Percentiles rank a stretch among this genome's conserved stretches.
Evolutionary conservation across 1,140 invertebrate genomes (phyloP).

Genomic region (Leptinotarsa undecemlineata): DNA sequence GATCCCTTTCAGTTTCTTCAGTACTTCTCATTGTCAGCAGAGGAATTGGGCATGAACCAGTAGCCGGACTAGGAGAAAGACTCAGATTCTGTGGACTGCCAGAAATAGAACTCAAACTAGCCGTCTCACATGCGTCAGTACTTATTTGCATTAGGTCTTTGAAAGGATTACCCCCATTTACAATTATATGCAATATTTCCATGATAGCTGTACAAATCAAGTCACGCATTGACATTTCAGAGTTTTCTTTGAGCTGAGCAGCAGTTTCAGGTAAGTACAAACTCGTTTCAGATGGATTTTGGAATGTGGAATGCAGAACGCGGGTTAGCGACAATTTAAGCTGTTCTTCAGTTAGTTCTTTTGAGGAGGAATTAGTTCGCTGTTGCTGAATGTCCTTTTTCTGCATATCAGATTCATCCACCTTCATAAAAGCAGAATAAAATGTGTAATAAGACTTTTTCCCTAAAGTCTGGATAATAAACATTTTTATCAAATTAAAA

Average conservation of each 20-base stretch:
- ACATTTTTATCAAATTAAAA: too few relatives aligned
- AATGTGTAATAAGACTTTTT: too few relatives aligned
- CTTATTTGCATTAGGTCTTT: slow-evolving; percentile 59
- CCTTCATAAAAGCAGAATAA: slow-evolving; percentile 29
- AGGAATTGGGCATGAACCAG: slow-evolving; percentile 48
- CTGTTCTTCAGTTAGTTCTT: slow-evolving; percentile 62
- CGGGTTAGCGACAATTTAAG: slow-evolving; percentile 64
- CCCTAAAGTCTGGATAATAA: too few relatives aligned
- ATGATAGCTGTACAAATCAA: slow-evolving; percentile 68
- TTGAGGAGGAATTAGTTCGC: slow-evolving; percentile 47
- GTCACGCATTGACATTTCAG: slow-evolving; percentile 58
- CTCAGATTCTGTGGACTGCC: slow-evolving; percentile 44
- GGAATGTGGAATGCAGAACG: slow-evolving; percentile 70
- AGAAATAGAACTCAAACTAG: slow-evolving; percentile 50
- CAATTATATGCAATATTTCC: slow-evolving; percentile 68
- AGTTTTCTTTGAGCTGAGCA: slow-evolving; percentile 58
- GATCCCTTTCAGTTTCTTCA: slow-evolving; percentile 49
- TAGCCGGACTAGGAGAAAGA: slow-evolving; percentile 55
- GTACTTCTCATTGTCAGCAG: slow-evolving; percentile 50
- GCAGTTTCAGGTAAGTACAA: slow-evolving; percentile 69
- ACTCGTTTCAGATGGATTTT: slow-evolving; percentile 61
- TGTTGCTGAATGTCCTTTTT: slow-evolving; percentile 47
- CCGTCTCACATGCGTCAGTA: slow-evolving; percentile 57
- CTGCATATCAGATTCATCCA: slow-evolving; percentile 52
- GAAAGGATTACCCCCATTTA: slow-evolving; percentile 64